Percentiles rank a stretch among this genome's conserved stretches.
Evolutionary conservation across 2,888 invertebrate genomes (phyloP).

Genomic region (Zygaena filipendulae): DNA sequence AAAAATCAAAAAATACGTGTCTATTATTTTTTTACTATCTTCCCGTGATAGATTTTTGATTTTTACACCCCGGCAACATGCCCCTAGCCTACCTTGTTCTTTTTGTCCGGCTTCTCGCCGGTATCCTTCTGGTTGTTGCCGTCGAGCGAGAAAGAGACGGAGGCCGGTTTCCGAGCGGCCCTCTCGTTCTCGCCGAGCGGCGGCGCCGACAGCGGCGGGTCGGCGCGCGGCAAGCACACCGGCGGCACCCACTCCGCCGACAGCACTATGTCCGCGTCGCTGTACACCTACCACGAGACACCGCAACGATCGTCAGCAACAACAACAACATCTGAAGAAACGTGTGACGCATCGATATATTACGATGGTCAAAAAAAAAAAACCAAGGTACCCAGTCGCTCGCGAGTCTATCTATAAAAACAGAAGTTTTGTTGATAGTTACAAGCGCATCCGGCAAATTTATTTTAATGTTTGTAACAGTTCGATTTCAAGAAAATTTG

Average conservation of each 20-base stretch:
- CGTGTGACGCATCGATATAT: no score
- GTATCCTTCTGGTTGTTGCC: constrained; percentile 58
- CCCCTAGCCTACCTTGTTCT: constrained; percentile 79
- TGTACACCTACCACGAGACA: constrained; percentile 71
- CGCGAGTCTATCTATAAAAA: no score
- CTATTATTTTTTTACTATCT: no score
- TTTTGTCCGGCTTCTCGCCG: constrained; percentile 70
- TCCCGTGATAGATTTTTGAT: no score
- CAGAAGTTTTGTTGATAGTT: no score
- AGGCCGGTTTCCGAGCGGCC: constrained; percentile 44
- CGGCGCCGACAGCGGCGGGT: constrained; percentile 68
- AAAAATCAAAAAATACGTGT: no score
- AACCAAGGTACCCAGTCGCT: constrained; percentile 2
- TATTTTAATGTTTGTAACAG: no score
- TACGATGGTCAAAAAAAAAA: constrained; percentile 4
- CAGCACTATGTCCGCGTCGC: constrained; percentile 88
- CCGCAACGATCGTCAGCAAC: no score
- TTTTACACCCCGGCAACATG: no score
- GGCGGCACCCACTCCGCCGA: constrained; percentile 91
- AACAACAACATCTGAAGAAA: no score
- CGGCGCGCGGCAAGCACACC: constrained; percentile 79
- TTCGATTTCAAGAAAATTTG: no score
- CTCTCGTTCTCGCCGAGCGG: constrained; percentile 63
- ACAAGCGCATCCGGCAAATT: no score
- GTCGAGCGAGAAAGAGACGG: constrained; percentile 63